Base-by-base conservation (phyloP, 2,113 vertebrate species). In the Phoenicopterus ruber region DNA sequence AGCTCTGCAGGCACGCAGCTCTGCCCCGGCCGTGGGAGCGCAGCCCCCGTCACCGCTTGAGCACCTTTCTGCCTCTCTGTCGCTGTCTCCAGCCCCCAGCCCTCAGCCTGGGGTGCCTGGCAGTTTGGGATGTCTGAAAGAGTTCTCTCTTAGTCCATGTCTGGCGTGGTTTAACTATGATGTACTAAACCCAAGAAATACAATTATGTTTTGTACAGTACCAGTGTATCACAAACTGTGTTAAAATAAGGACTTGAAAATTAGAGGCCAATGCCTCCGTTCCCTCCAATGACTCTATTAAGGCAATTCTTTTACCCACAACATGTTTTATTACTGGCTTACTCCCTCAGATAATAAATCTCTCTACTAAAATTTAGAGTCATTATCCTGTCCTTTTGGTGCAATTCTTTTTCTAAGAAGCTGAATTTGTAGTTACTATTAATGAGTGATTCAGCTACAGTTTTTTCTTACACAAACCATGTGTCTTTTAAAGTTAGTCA, bases 41-140 rank as follows among this genome's bases (percentile, higher is more conserved):
- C 62, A 11, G 40, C 13, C 22, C 21, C 2, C 0, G 7, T 32
- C 55, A 5, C 40, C 2, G 1, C 76, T 49, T 8, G 24, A 40
- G 24, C 58, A 31, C 34, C 59, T 26, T 36, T 4, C 17, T 3
- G 0, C 44, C 19, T 69, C 16, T 47, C 47, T 32, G 44, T 6
- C 76, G 36, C 49, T 3, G 1, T 21, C 17, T 22, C 16, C 8
- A 44, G 42, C 40, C 85, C 49, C 59, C 54, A 6, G 13, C 38
- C 42, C 40, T 12, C 47, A 49, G 21, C 17, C 32, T 34, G 10
- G 31, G 24, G 18, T 12, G 38, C 47, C 46, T 31, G n/a, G 28
- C 58, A 47, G 32, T 28, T 22, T 36, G 40, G 24, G 44, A 14
- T 55, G 16, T 20, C 58, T 47, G 52, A 18, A 31, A 49, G 61